Evolutionary conservation across 2,888 invertebrate genomes (phyloP).

Genomic region (Cosmia trapezina): DNA sequence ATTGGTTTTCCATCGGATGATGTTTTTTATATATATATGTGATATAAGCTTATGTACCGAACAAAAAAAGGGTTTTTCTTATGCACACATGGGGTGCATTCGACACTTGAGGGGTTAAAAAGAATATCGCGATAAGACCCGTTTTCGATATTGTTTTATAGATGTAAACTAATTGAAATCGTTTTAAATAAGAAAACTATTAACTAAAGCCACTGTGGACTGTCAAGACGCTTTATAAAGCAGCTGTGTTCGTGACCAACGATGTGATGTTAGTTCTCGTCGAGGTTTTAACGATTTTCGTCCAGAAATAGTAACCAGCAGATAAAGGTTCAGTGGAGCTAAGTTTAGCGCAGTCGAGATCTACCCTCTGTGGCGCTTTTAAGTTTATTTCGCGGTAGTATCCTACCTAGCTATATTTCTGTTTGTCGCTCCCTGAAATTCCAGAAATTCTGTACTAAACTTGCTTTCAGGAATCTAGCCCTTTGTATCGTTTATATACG

Average conservation of each 20-base stretch:
- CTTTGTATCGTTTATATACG: slow-evolving; percentile 9
- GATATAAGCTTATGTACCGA: too few species aligned
- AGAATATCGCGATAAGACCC: too few species aligned
- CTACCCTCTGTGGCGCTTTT: slow-evolving; percentile 10
- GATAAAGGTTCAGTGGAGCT: not conserved
- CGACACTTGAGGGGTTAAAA: too few species aligned
- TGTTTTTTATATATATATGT: too few species aligned
- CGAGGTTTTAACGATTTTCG: slow-evolving; percentile 20
- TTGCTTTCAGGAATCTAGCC: not conserved
- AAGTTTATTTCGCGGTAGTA: not conserved
- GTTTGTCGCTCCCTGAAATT: slow-evolving; percentile 12
- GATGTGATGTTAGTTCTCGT: slow-evolving; percentile 12
- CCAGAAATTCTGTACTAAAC: slow-evolving; percentile 6
- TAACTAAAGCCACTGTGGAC: too few species aligned
- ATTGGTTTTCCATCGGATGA: too few species aligned
- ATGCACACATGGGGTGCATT: too few species aligned
- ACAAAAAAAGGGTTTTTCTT: too few species aligned
- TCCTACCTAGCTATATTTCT: not conserved
- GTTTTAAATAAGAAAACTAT: not conserved
- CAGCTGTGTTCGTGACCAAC: slow-evolving; percentile 25
- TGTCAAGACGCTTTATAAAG: slow-evolving; percentile 12
- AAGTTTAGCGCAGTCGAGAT: not conserved
- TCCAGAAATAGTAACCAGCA: slow-evolving; percentile 28
- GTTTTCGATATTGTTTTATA: too few species aligned
- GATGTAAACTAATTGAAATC: not conserved